Evolutionary conservation across 2,113 vertebrate species (phyloP), one percentile per base, ranked within the genome.

Genomic region (Microcebus tavaratra): DNA sequence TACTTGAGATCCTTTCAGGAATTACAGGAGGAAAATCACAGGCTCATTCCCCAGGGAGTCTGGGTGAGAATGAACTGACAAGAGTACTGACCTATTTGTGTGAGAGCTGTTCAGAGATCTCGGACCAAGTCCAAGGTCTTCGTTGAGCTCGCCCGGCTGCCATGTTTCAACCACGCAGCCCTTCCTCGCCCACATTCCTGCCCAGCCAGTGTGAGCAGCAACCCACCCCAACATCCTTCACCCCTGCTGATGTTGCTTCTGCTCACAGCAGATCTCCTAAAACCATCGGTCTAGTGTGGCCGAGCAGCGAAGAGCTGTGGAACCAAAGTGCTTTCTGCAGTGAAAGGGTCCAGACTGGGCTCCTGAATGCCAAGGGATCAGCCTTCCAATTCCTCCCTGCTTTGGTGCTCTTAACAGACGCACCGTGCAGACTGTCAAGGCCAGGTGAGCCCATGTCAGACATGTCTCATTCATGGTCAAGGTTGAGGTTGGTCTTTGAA

Each of bases 351-450:
- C 18, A 53, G 72, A 34, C 25, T 23, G 57, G 70, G 57, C 18
- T 4, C 8, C 6, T 9, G 57, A n/a, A 31, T 11, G 5, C 21
- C 29, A 45, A 63, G n/a, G 3, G 12, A 21, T 42, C 83, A 61
- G 50, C 53, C 13, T 8, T 5, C 15, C 10, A 4, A 53, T 7
- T 21, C 20, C 8, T 53, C 59, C 31, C 53, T 48, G 61, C 55
- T 75, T 1, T 20, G n/a, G 5, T 57, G 31, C 59, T 67, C 27
- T 45, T 20, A 61, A 20, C 42, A n/a, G 13, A 2, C 23, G 12
- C 0, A 0, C 50, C 17, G 0, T n/a, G 36, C 10, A 8, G 53
- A 59, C 8, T 17, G 23, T 61, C 1, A 1, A 48, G 61, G 31
- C 27, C 67, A 73, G 31, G 5, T 20, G 31, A 92, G 36, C 25